A percentile compares a stretch with the other conserved stretches of the same genome.
Evolutionary conservation across 2,797 vertebrate species (phyloP).

Genomic region (Sciurus carolinensis): DNA sequence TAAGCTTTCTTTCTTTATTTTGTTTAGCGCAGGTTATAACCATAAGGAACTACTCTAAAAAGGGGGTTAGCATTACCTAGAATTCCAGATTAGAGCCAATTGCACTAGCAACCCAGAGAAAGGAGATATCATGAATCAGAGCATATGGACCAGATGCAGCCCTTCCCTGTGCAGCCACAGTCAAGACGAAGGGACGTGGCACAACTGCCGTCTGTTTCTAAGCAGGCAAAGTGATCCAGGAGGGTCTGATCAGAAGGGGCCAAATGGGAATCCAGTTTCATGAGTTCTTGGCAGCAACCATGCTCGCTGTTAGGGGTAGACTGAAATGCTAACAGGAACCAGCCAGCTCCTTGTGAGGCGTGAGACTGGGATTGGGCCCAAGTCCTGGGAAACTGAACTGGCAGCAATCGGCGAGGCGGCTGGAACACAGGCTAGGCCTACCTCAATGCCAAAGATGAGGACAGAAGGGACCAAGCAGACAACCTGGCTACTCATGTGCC

Average conservation of each 20-base stretch:
- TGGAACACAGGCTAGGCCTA: slow-evolving; percentile 65
- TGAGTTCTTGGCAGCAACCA: slow-evolving; percentile 68
- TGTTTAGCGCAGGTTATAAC: slow-evolving; percentile 1
- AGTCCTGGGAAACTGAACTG: slow-evolving; percentile 77
- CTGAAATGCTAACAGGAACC: slow-evolving; percentile 76
- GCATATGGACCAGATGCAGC: slow-evolving; percentile 20
- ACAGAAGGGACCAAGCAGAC: slow-evolving; percentile 64
- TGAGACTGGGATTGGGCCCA: slow-evolving; percentile 80
- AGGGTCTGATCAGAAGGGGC: slow-evolving; percentile 75
- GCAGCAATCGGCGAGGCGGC: slow-evolving; percentile 54
- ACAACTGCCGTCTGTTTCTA: slow-evolving; percentile 67
- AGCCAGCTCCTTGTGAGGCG: slow-evolving; percentile 81
- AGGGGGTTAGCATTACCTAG: slow-evolving; percentile 3
- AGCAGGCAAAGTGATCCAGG: slow-evolving; percentile 61
- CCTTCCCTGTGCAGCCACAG: neutral
- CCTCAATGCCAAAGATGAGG: slow-evolving; percentile 64
- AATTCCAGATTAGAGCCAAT: slow-evolving; percentile 58
- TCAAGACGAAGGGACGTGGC: slow-evolving; percentile 64
- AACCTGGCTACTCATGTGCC: slow-evolving; percentile 13
- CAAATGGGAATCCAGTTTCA: slow-evolving; percentile 79
- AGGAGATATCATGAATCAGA: slow-evolving; percentile 31
- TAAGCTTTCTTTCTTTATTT: slow-evolving; percentile 51
- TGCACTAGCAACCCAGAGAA: neutral
- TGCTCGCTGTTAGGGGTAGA: slow-evolving; percentile 62
- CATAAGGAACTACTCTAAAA: slow-evolving; percentile 29